A percentile compares a stretch with the other conserved stretches of the same genome.
phyloP scores from a whole-genome alignment of 1,140 invertebrate genomes.

The Argopecten irradians region DNA sequence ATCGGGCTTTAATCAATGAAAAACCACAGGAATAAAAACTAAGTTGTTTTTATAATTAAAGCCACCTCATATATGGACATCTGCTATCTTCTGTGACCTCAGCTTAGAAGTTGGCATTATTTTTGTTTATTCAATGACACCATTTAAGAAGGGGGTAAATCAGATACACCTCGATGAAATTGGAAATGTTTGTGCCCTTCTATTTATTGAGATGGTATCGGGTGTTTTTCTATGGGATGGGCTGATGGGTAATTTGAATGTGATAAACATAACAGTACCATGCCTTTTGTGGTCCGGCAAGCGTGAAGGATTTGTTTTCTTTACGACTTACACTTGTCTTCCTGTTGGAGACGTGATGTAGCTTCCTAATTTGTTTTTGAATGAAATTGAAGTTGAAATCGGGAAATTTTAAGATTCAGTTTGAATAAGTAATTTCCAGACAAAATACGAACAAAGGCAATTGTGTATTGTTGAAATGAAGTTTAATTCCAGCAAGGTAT shows the following conservation, averaged over 20 bases:
- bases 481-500: neutral
- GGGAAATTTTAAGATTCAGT: neutral
- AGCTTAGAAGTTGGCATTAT: neutral
- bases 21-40: neutral
- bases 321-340: slow-evolving; percentile 18
- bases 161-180: neutral
- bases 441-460: neutral
- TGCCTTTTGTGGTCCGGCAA: neutral
- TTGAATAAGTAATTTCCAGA: neutral
- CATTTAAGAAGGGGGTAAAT: neutral
- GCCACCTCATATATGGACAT: neutral
- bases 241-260: slow-evolving; percentile 15
- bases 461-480: neutral
- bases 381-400: slow-evolving; percentile 11
- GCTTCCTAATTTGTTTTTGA: slow-evolving; percentile 10
- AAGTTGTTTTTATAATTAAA: neutral
- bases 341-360: neutral
- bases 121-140: neutral
- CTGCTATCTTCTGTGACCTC: neutral
- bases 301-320: slow-evolving; percentile 21
- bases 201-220: neutral
- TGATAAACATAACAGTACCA: neutral
- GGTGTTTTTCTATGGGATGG: slow-evolving; percentile 20
- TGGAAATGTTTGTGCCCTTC: neutral
- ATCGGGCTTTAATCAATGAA: neutral